Evolutionary conservation across 2,888 invertebrate species (phyloP).

Genomic region (Ophonus ardosiacus): DNA sequence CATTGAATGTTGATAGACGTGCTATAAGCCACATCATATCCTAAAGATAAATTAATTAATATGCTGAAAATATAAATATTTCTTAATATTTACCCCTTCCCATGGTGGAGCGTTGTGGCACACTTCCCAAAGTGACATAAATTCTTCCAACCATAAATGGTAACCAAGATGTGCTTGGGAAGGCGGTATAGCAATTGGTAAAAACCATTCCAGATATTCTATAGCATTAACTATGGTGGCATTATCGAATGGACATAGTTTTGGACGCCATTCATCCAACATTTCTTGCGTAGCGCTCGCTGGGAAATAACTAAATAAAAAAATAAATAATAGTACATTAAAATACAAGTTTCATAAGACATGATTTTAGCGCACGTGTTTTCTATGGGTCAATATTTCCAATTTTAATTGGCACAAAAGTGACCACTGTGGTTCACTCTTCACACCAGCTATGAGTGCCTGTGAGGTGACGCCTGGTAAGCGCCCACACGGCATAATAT

Average conservation of each 20-base stretch:
- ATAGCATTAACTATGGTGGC: constrained; percentile 77
- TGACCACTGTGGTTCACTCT: too few species aligned
- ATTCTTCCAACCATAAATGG: constrained; percentile 88
- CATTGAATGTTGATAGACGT: constrained; percentile 84
- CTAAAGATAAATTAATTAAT: constrained; percentile 73
- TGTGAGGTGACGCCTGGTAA: too few species aligned
- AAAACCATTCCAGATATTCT: constrained; percentile 84
- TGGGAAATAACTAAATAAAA: constrained; percentile 82
- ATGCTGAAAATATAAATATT: neutral
- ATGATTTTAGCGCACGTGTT: too few species aligned
- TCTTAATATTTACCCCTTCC: constrained; percentile 77
- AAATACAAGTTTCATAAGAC: too few species aligned
- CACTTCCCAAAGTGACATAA: constrained; percentile 87
- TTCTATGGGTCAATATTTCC: too few species aligned
- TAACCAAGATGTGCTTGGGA: constrained; percentile 82
- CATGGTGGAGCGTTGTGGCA: constrained; percentile 86
- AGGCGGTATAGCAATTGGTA: constrained; percentile 85
- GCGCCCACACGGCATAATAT: too few species aligned
- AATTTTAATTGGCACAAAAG: too few species aligned
- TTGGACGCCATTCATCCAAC: constrained; percentile 88
- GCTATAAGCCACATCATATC: constrained; percentile 86
- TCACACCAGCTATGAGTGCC: too few species aligned
- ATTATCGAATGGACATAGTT: constrained; percentile 85
- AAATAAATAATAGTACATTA: constrained; percentile 61
- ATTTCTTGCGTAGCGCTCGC: constrained; percentile 89